phyloP scores from a whole-genome alignment of 2,797 vertebrate genomes.

The Mus caroli region DNA sequence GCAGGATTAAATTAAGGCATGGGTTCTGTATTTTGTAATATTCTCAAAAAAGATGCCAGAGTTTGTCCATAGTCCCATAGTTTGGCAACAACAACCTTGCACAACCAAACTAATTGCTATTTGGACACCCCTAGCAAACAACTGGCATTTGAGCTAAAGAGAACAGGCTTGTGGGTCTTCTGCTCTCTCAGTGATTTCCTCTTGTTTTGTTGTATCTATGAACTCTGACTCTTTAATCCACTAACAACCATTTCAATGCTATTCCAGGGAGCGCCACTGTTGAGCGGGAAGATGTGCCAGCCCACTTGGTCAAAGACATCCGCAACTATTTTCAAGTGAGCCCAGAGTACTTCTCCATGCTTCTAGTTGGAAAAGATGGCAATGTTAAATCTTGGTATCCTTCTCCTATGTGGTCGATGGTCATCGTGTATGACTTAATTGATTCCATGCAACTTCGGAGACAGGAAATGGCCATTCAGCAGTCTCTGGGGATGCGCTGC shows the following conservation, averaged over 20 bases:
- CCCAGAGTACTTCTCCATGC: constrained; percentile 99
- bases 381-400: constrained; percentile 99
- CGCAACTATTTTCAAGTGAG: constrained; percentile 99
- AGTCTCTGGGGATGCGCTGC: constrained; percentile 98
- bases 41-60: constrained; percentile 13
- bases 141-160: constrained; percentile 45
- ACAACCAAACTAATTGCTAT: not conserved
- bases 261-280: constrained; percentile 94
- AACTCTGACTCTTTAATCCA: constrained; percentile 16
- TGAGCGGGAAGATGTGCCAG: constrained; percentile 95
- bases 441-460: constrained; percentile 99
- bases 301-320: constrained; percentile 96
- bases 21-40: constrained; percentile 51
- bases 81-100: constrained; percentile 10
- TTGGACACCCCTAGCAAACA: not conserved
- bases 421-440: constrained; percentile 97
- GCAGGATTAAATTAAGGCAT: constrained; percentile 30
- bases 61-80: not conserved
- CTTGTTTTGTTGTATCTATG: constrained; percentile 9
- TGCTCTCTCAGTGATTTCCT: not conserved
- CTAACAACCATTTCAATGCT: constrained; percentile 67
- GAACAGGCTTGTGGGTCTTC: not conserved
- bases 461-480: constrained; percentile 99
- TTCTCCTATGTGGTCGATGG: constrained; percentile 99
- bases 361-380: constrained; percentile 98